Evolutionary conservation across 2,113 vertebrate genomes (phyloP).

Genomic region (Sarotherodon lohbergeri): DNA sequence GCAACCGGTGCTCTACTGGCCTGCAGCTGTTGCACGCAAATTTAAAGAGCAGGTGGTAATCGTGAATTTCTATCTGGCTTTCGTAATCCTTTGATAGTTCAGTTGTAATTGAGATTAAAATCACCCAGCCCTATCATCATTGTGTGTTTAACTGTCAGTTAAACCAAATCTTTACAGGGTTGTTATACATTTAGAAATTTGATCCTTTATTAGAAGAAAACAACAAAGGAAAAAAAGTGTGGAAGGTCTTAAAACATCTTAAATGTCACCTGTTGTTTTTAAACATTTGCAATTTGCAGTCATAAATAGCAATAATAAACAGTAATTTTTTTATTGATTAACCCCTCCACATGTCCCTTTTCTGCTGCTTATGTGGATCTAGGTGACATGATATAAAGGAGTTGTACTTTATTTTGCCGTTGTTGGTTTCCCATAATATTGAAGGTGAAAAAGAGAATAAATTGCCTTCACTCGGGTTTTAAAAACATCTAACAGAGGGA

Average conservation of each 20-base stretch:
- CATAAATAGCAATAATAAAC: not conserved
- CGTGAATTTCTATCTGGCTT: not conserved
- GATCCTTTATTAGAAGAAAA: not conserved
- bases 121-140: rapidly evolving
- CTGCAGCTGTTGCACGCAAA: not conserved
- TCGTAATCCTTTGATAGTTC: not conserved
- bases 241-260: not conserved
- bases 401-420: not conserved
- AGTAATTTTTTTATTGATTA: not conserved
- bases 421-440: not conserved
- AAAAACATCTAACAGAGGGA: no score
- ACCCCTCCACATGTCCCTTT: not conserved
- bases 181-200: rapidly evolving
- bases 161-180: rapidly evolving
- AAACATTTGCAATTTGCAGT: not conserved
- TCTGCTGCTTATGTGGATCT: not conserved
- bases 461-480: no score
- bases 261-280: not conserved
- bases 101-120: not conserved
- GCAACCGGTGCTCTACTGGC: not conserved
- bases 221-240: not conserved
- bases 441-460: no score
- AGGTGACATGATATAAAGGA: not conserved
- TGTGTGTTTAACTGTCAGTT: not conserved
- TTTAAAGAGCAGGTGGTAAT: not conserved